Evolutionary conservation across 1,140 invertebrate genomes (phyloP).

Genomic region (Teleopsis dalmanni): DNA sequence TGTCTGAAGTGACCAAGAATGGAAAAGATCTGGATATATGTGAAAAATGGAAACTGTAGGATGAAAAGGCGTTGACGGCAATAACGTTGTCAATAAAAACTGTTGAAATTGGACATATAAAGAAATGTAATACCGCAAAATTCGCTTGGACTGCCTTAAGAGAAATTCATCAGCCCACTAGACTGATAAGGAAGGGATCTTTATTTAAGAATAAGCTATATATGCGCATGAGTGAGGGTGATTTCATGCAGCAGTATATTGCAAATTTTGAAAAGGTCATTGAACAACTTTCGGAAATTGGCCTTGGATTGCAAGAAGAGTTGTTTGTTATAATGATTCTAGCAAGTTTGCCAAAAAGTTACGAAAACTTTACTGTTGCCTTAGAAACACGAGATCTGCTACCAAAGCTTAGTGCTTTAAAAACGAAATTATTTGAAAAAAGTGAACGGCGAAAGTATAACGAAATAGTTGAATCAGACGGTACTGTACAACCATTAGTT

Average conservation of each 20-base stretch:
- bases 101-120: constrained; percentile 8
- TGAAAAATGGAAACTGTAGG: background rate
- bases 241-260: background rate
- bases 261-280: constrained; percentile 2
- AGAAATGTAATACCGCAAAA: constrained; percentile 2
- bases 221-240: constrained; percentile 4
- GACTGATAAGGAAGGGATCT: constrained; percentile 7
- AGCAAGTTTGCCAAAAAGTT: constrained; percentile 1
- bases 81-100: constrained; percentile 5
- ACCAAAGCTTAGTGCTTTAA: constrained; percentile 5
- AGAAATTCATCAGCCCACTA: constrained; percentile 10
- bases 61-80: constrained; percentile 5
- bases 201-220: constrained; percentile 11
- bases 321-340: constrained; percentile 10
- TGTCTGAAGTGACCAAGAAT: too few relatives aligned
- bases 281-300: constrained; percentile 12
- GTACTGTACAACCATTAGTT: background rate
- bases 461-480: background rate
- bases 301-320: constrained; percentile 8
- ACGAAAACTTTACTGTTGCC: constrained; percentile 14
- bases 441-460: constrained; percentile 6
- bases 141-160: constrained; percentile 7
- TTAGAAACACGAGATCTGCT: constrained; percentile 12
- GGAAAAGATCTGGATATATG: too few relatives aligned
- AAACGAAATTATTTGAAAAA: constrained; percentile 11